Evolutionary conservation across 2,888 invertebrate species (phyloP), one percentile per base, ranked within the genome.

Genomic region (Lobophora halterata): DNA sequence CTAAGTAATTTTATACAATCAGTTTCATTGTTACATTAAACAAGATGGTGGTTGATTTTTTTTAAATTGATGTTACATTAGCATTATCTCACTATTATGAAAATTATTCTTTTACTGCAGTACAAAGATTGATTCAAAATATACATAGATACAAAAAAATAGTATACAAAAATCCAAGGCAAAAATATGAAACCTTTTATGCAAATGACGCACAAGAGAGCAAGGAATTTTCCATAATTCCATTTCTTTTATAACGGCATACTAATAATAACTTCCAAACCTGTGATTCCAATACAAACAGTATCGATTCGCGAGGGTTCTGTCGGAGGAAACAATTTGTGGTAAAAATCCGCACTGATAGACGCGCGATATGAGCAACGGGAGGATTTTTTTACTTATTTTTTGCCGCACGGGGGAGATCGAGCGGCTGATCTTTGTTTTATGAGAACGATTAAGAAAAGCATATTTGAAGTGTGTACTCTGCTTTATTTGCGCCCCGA

Each of bases 361-460:
- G 71, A 67, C 71, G 67, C 73, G 71, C 75, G 72, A 78, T 80
- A 80, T 82, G 85, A 82, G 81, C 82, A 79, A 70, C 71, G 73
- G 74, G 73, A 68, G 67, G 45, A 59, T 58, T 70, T 75, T 79
- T 81, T 78, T 71, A 62, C 64, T 70, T 62, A 70, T 74, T 71
- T 70, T 68, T 62, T 64, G 48, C 64, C 63, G 61, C 65, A 61
- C 79, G 59, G 70, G 81, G 85, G 85, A 77, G 83, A 73, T 72
- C 68, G 65, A 60, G 65, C 67, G 69, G 68, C 75, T 85, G 86
- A 85, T 86, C 87, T 87, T 86, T 87, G 87, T 87, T 87, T 87
- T 87, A 87, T 83, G 87, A 86, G 87, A 86, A 86, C 87, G 87
- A 87, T 87, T 87, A 87, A 87, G 87, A 87, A 87, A 87, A 85